Evolutionary conservation across 2,113 vertebrate genomes (phyloP).

Genomic region (Indri indri): DNA sequence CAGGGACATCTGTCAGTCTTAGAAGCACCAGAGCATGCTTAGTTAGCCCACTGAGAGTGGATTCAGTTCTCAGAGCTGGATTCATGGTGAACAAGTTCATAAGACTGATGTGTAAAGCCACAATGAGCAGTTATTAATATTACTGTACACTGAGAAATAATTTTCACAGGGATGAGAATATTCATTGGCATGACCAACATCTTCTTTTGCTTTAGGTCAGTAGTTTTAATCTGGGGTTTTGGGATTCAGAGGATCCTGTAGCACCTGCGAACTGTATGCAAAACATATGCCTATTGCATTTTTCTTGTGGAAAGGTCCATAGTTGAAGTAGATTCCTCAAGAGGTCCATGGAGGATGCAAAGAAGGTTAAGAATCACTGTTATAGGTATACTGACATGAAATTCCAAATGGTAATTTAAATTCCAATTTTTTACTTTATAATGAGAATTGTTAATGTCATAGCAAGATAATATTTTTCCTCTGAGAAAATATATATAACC

Average conservation of each 20-base stretch:
- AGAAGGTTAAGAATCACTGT: background rate
- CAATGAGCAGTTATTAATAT: background rate
- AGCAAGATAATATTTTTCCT: background rate
- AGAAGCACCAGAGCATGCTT: background rate
- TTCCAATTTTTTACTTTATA: background rate
- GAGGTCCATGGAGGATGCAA: background rate
- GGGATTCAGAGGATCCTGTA: background rate
- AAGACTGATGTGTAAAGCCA: background rate
- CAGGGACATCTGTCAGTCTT: background rate
- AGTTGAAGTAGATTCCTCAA: background rate
- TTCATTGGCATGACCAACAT: background rate
- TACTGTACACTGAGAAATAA: background rate
- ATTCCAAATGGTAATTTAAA: constrained; percentile 26
- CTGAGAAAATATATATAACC: background rate
- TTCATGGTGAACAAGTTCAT: background rate
- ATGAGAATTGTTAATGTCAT: background rate
- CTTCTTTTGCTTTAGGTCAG: background rate
- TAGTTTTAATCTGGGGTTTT: background rate
- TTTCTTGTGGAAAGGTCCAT: background rate
- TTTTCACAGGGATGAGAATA: background rate
- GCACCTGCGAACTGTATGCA: background rate
- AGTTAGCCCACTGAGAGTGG: background rate
- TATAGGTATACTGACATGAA: background rate
- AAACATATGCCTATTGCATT: background rate
- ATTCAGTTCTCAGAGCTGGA: background rate